A percentile compares a stretch with the other conserved stretches of the same genome.
Conservation (phyloP, 2,888 invertebrate species). For the Mimachlamys varia region DNA sequence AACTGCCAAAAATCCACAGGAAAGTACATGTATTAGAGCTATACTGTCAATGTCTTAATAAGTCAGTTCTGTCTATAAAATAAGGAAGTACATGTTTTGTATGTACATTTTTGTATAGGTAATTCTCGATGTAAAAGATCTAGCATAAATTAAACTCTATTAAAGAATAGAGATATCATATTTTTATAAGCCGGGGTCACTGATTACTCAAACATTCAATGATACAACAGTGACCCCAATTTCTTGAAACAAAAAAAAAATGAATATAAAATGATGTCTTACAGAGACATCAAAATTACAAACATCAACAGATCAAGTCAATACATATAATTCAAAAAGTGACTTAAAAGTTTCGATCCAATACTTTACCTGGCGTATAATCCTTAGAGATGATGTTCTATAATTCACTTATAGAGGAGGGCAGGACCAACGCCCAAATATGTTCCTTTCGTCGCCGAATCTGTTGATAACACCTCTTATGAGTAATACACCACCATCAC, state of each 20-base stretch:
- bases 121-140: too few relatives aligned
- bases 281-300: background rate
- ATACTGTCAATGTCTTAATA: too few relatives aligned
- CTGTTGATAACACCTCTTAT: background rate
- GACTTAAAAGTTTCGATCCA: background rate
- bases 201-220: too few relatives aligned
- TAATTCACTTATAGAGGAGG: background rate
- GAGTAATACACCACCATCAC: constrained; percentile 32
- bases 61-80: too few relatives aligned
- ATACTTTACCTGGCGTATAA: background rate
- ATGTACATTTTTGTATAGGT: too few relatives aligned
- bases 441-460: constrained; percentile 2
- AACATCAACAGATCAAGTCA: background rate
- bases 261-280: background rate
- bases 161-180: too few relatives aligned
- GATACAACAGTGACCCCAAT: background rate
- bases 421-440: constrained; percentile 25
- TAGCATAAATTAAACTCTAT: too few relatives aligned
- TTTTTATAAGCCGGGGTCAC: too few relatives aligned
- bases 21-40: too few relatives aligned
- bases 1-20: too few relatives aligned
- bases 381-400: background rate
- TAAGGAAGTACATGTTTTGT: too few relatives aligned
- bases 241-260: background rate
- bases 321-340: background rate